Base-by-base conservation (phyloP, 1,140 invertebrate species). In the Drosophila auraria region DNA sequence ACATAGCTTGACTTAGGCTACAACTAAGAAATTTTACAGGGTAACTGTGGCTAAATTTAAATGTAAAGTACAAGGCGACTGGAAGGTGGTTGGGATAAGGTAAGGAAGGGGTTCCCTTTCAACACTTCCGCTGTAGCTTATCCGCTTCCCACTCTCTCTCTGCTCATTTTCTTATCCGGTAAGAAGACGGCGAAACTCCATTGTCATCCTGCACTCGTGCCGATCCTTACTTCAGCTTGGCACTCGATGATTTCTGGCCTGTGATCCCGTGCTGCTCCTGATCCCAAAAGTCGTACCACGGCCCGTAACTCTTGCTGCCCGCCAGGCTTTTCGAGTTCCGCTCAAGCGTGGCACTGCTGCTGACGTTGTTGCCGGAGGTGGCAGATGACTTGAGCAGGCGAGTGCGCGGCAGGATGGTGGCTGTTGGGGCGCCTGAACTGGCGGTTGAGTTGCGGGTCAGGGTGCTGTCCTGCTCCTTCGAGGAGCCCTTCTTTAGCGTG, bases 201-300 rank as follows among this genome's bases (percentile, higher is more conserved):
- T 47, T 36, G 59, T 60, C 61, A 23, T 42, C 47, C 15, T 15
- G 17, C 93, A 91, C 78, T 95, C 94, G 9, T 6, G n/a, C 23
- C 49, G 20, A 36, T 63, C 6, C 44, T 74, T 66, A 92, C 64
- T 92, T 93, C 53, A 92, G 63, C 64, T 94, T 94, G 61, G 70
- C 77, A 51, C 75, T 78, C 5, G 65, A 54, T 0, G 69, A 74
- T 47, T 87, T 91, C 40, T 83, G 83, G 11, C 74, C 79, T 15
- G 80, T 44, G n/a, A 91, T 76, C 25, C 83, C 78, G 27, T 92
- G 91, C 51, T 91, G 87, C 30, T 91, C 78, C 71, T 92, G 91
- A 72, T 96, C 96, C 97, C 97, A 97, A 44, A 97, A 94, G 93
- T 97, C 96, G 83, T 97, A 97, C 97, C 97, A 98, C 0, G 97